Percentiles rank a stretch among this genome's conserved stretches.
These are phyloP conservation scores for Andinoacara biseriatus DNA, from an alignment of 2,113 vertebrate species.

Conservation along the genomic window DNA sequence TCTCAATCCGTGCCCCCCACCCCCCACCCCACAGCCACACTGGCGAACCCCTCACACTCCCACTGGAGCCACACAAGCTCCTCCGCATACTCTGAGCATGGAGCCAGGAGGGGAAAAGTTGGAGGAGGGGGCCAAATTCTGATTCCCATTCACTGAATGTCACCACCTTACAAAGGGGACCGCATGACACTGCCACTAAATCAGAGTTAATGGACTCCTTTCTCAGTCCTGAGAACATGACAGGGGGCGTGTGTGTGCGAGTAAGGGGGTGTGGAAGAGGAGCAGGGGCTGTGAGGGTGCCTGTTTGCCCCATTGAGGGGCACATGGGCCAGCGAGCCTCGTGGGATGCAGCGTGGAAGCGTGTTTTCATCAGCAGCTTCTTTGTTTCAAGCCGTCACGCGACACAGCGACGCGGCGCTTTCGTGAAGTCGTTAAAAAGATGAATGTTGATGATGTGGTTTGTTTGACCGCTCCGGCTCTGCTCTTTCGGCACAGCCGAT, in stretches of 20 bases:
- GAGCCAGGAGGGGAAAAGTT: conserved; percentile 58
- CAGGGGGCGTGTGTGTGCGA: conserved; percentile 72
- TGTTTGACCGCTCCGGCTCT: conserved; percentile 48
- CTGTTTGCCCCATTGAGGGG: conserved; percentile 64
- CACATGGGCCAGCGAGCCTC: conserved; percentile 66
- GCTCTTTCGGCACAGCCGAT: conserved; percentile 39
- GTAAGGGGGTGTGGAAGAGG: conserved; percentile 54
- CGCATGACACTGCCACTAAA: conserved; percentile 80
- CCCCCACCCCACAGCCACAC: conserved; percentile 8
- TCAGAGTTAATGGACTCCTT: conserved; percentile 84
- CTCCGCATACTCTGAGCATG: conserved; percentile 14
- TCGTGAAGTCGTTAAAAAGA: conserved; percentile 31
- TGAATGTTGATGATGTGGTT: conserved; percentile 34
- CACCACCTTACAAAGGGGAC: conserved; percentile 78
- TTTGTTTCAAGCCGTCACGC: conserved; percentile 50
- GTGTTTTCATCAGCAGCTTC: conserved; percentile 57
- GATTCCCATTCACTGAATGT: conserved; percentile 81
- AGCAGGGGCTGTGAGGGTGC: conserved; percentile 55
- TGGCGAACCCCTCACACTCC: conserved; percentile 48
- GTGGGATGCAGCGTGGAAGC: conserved; percentile 43
- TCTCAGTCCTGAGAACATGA: conserved; percentile 77
- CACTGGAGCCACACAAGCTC: conserved; percentile 39
- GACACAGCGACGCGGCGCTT: not conserved
- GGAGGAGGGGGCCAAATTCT: conserved; percentile 61
- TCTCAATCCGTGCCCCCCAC: conserved; percentile 45